Evolutionary conservation across 2,113 vertebrate species (phyloP).

Genomic region (Myiozetetes cayanensis): DNA sequence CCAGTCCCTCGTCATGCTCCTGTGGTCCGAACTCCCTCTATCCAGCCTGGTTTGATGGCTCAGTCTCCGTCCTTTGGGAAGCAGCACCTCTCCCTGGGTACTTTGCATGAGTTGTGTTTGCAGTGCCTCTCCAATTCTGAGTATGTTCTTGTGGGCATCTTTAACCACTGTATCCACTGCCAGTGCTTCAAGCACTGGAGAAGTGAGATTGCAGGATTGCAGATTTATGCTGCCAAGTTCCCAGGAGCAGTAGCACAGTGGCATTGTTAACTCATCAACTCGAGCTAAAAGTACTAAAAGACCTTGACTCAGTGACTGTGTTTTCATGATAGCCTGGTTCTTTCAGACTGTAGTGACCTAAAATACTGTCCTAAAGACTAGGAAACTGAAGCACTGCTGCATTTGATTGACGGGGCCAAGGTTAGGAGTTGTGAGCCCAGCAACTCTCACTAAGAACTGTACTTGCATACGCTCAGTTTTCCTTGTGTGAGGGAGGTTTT

Average conservation of each 20-base stretch:
- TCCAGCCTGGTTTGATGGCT: constrained; percentile 82
- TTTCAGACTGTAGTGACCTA: not conserved
- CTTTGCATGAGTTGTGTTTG: constrained; percentile 58
- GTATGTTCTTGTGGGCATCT: not conserved
- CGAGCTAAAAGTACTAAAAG: not conserved
- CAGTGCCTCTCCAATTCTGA: not conserved
- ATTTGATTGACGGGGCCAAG: not conserved
- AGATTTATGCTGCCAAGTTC: not conserved
- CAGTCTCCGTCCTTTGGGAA: constrained; percentile 80
- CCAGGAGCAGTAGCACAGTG: not conserved
- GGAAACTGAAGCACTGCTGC: not conserved
- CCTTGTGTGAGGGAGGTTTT: not conserved
- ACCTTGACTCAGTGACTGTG: not conserved
- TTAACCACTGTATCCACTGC: not conserved
- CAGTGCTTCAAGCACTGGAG: not conserved
- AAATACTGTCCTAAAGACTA: not conserved
- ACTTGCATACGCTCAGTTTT: not conserved
- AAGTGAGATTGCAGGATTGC: not conserved
- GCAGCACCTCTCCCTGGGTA: constrained; percentile 67
- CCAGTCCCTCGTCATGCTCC: constrained; percentile 80
- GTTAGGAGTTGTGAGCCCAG: not conserved
- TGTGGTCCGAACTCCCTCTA: constrained; percentile 85
- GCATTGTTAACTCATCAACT: not conserved
- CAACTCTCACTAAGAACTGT: not conserved
- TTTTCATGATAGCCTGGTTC: not conserved